These are phyloP conservation scores for Drosophila serrata DNA, from an alignment of 1,140 invertebrate genomes.

Conservation along the genomic window DNA sequence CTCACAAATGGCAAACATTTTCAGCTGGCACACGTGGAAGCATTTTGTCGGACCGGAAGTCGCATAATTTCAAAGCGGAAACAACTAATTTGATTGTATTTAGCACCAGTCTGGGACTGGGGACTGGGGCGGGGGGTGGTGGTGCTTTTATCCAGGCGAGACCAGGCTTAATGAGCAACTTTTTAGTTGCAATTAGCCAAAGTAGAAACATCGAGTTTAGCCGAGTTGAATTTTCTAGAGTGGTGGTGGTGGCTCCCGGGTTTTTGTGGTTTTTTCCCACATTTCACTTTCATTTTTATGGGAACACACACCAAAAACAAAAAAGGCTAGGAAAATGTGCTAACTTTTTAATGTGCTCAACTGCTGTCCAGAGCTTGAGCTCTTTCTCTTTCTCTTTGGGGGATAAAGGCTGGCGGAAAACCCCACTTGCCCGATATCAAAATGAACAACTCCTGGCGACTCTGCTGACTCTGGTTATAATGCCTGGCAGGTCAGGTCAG, in stretches of 20 bases:
- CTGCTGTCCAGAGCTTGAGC: constrained; percentile 36
- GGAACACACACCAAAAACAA: constrained; percentile 25
- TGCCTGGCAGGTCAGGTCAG: constrained; percentile 27
- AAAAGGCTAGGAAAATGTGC: constrained; percentile 31
- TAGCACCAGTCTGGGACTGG: constrained; percentile 42
- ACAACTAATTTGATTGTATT: constrained; percentile 79
- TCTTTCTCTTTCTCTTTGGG: neutral
- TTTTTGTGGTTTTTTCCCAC: constrained; percentile 55
- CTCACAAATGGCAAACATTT: constrained; percentile 12
- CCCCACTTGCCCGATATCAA: constrained; percentile 21
- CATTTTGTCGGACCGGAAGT: constrained; percentile 71
- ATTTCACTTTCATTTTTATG: constrained; percentile 76
- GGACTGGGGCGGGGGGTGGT: neutral
- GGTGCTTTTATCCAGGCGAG: constrained; percentile 12
- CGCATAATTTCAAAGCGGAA: constrained; percentile 73
- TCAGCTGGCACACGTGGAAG: constrained; percentile 51
- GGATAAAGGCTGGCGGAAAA: too few relatives aligned
- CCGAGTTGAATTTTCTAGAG: constrained; percentile 15
- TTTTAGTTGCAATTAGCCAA: constrained; percentile 75
- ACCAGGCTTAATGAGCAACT: constrained; percentile 74
- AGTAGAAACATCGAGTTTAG: constrained; percentile 17
- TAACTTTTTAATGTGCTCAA: constrained; percentile 78
- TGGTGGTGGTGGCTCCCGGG: constrained; percentile 3
- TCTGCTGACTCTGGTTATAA: constrained; percentile 12
- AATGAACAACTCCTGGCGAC: constrained; percentile 24